phyloP scores from a whole-genome alignment of 2,888 invertebrate genomes.

The Sinelater perroti region DNA sequence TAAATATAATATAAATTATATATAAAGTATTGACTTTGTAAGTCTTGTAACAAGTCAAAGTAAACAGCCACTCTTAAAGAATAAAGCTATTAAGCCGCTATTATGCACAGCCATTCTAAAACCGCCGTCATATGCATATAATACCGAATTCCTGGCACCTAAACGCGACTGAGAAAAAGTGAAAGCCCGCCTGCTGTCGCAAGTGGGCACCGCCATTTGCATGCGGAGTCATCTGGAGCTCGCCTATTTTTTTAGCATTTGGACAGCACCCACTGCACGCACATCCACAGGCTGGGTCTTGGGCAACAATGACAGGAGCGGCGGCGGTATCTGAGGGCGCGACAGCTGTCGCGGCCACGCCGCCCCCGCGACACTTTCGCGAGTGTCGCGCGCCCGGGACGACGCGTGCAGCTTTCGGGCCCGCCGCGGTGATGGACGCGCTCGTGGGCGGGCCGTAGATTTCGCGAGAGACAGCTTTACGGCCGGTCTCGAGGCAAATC shows the following conservation, averaged over 20 bases:
- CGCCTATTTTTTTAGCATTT: conserved; percentile 23
- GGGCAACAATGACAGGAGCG: conserved; percentile 44
- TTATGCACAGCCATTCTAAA: too few relatives aligned
- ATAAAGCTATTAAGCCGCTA: too few relatives aligned
- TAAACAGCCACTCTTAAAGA: too few relatives aligned
- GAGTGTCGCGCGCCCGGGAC: conserved; percentile 23
- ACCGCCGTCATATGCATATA: too few relatives aligned
- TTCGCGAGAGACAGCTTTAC: too few relatives aligned
- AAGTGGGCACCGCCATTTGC: conserved; percentile 1
- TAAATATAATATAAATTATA: too few relatives aligned
- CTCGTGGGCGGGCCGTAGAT: conserved; percentile 7
- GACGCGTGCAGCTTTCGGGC: conserved; percentile 18
- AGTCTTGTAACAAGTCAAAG: too few relatives aligned
- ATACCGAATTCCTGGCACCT: too few relatives aligned
- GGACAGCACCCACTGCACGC: conserved; percentile 41
- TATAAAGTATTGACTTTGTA: too few relatives aligned
- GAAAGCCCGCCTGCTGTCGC: neutral
- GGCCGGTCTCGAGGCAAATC: too few relatives aligned
- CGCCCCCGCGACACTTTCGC: conserved; percentile 41
- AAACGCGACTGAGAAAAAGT: too few relatives aligned
- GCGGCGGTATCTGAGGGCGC: conserved; percentile 40
- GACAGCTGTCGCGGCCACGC: conserved; percentile 41
- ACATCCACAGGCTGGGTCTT: conserved; percentile 38
- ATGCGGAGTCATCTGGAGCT: conserved; percentile 8
- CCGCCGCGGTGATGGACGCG: neutral